phyloP scores from a whole-genome alignment of 2,113 vertebrate genomes.

The Heteronetta atricapilla region DNA sequence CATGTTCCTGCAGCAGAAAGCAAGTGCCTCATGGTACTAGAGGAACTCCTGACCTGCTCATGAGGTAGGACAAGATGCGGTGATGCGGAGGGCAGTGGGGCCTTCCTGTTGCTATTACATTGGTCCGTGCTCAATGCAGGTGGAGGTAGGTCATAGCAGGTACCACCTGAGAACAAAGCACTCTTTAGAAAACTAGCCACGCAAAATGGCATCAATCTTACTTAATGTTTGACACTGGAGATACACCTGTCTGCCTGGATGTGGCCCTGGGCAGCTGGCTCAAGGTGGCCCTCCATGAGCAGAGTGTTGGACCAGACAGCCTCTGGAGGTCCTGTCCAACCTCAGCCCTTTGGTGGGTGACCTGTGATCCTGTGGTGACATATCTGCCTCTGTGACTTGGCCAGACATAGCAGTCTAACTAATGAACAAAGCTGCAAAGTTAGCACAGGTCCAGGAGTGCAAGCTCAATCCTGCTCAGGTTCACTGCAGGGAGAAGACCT shows the following conservation, averaged over 20 bases:
- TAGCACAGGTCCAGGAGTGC: background rate
- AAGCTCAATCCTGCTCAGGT: background rate
- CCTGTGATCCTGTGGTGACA: background rate
- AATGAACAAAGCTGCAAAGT: background rate
- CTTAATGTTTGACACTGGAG: background rate
- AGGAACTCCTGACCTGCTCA: background rate
- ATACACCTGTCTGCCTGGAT: fast-evolving
- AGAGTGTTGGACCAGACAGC: background rate
- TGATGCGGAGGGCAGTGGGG: background rate
- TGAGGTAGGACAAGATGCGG: fast-evolving
- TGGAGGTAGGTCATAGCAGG: background rate
- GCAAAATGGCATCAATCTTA: background rate
- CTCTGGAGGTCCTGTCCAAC: background rate
- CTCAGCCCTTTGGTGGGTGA: background rate
- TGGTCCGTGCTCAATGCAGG: background rate
- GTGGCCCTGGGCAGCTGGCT: background rate
- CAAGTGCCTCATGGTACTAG: fast-evolving
- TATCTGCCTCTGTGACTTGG: background rate
- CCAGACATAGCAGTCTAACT: background rate
- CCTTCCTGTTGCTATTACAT: fast-evolving
- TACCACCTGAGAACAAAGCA: background rate
- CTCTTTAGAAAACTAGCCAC: background rate
- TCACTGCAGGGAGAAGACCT: background rate
- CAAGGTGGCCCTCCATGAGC: background rate
- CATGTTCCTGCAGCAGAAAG: background rate